A percentile compares a stretch with the other conserved stretches of the same genome.
These are phyloP conservation scores for Camelus bactrianus DNA, from an alignment of 2,113 vertebrate genomes.

Conservation along the genomic window DNA sequence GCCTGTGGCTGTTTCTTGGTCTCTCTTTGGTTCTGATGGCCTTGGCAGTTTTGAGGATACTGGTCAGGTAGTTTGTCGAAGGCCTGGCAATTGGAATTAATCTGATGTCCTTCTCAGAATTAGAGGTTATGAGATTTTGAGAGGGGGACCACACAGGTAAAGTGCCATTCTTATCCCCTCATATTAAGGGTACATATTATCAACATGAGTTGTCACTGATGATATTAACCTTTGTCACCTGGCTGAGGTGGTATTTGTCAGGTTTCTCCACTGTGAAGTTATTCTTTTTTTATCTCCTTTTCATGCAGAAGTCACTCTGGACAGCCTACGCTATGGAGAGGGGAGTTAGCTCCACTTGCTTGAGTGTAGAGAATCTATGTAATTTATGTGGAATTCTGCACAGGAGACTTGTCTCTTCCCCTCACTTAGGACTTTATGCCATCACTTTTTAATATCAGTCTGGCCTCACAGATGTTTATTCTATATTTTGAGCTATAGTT, in stretches of 20 bases:
- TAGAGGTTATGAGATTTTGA: neutral
- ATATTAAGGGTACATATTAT: too few relatives aligned
- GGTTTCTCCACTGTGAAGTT: too few relatives aligned
- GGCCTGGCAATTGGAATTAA: neutral
- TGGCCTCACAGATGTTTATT: neutral
- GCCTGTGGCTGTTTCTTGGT: neutral
- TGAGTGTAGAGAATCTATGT: neutral
- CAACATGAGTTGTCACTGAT: too few relatives aligned
- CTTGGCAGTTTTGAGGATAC: neutral
- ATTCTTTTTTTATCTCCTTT: too few relatives aligned
- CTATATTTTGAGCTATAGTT: neutral
- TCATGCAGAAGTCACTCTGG: too few relatives aligned
- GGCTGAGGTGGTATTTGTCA: too few relatives aligned
- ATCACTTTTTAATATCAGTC: neutral
- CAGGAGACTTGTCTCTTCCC: neutral
- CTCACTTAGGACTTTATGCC: neutral
- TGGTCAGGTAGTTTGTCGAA: neutral
- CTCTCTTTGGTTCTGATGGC: neutral
- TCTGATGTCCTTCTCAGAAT: neutral
- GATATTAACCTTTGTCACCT: too few relatives aligned
- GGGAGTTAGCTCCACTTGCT: neutral
- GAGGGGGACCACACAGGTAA: too few relatives aligned
- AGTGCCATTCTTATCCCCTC: too few relatives aligned
- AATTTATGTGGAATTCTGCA: neutral
- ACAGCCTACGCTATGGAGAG: neutral